These are phyloP conservation scores for Ascaphus truei DNA, from an alignment of 2,113 vertebrate species.

Conservation along the genomic window DNA sequence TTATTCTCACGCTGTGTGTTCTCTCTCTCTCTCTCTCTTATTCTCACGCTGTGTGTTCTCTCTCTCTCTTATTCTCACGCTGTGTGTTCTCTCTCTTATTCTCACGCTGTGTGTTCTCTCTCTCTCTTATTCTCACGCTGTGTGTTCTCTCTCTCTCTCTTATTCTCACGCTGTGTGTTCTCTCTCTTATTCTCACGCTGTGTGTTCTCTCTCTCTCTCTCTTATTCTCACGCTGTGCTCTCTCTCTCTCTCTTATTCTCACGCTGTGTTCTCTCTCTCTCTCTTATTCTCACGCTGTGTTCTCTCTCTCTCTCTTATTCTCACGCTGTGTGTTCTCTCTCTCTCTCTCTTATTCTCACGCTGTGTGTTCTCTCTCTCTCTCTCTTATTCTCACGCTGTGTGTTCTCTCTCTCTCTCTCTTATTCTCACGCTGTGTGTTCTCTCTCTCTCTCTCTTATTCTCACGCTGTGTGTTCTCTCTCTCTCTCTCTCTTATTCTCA, in stretches of 20 bases:
- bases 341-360: too few relatives aligned
- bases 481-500: conserved; percentile 51
- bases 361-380: too few relatives aligned
- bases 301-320: not conserved
- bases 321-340: not conserved
- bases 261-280: too few relatives aligned
- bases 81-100: conserved; percentile 31
- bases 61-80: too few relatives aligned
- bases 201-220: not conserved
- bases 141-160: too few relatives aligned
- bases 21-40: not conserved
- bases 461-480: too few relatives aligned
- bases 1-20: too few relatives aligned
- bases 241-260: too few relatives aligned
- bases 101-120: conserved; percentile 53
- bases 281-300: conserved; percentile 53
- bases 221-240: not conserved
- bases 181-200: conserved; percentile 51
- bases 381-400: conserved; percentile 52
- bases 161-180: too few relatives aligned
- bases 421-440: not conserved
- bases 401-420: not conserved
- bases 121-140: not conserved
- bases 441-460: too few relatives aligned
- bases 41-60: not conserved